phyloP scores from a whole-genome alignment of 2,797 vertebrate species.

The Melanotaenia nigrans region DNA sequence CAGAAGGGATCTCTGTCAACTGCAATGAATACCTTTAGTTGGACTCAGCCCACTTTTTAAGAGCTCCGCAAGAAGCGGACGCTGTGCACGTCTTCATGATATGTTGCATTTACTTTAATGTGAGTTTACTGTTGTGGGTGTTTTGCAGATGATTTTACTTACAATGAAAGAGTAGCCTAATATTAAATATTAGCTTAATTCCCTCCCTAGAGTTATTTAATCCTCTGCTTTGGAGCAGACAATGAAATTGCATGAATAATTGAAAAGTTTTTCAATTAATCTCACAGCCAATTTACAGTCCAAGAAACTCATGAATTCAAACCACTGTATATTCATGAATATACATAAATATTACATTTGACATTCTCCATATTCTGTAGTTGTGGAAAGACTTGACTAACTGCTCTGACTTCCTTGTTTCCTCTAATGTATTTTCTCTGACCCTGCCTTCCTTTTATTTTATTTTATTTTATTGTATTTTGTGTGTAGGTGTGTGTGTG shows the following conservation, averaged over 20 bases:
- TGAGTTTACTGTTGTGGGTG: conserved; percentile 21
- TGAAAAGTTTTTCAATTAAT: conserved; percentile 57
- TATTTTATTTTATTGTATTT: background rate
- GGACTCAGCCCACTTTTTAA: conserved; percentile 62
- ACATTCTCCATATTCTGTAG: conserved; percentile 41
- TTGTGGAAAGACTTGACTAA: conserved; percentile 41
- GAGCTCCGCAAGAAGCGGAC: conserved; percentile 53
- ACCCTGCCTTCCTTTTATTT: background rate
- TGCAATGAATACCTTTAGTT: conserved; percentile 75
- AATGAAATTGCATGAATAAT: conserved; percentile 56
- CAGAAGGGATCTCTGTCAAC: conserved; percentile 75
- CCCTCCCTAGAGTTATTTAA: conserved; percentile 40
- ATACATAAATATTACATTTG: conserved; percentile 31
- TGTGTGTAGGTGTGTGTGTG: too few relatives aligned
- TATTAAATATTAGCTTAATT: conserved; percentile 47
- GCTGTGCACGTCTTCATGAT: conserved; percentile 45
- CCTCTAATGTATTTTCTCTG: conserved; percentile 27
- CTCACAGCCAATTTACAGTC: conserved; percentile 36
- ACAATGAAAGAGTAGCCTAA: conserved; percentile 32
- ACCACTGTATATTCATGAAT: conserved; percentile 33
- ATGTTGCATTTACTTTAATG: conserved; percentile 19
- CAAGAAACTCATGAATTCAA: conserved; percentile 45
- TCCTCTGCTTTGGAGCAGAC: conserved; percentile 37
- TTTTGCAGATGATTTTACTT: conserved; percentile 14
- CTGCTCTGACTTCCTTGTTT: conserved; percentile 32